Evolutionary conservation across 2,888 invertebrate genomes (phyloP).

Genomic region (Gari tellinella): DNA sequence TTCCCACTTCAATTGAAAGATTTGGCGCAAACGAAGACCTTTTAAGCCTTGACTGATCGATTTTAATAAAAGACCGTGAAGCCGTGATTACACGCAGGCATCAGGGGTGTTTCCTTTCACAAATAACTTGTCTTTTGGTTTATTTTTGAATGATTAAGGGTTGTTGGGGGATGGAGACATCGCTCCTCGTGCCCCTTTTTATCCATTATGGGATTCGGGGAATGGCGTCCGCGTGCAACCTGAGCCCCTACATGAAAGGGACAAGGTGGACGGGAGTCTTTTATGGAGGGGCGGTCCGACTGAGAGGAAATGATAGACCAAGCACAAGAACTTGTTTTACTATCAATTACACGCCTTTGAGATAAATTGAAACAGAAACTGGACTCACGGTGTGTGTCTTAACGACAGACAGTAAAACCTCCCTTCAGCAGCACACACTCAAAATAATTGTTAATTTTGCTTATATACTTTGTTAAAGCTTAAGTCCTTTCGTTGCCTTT

Average conservation of each 20-base stretch:
- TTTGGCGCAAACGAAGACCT: background rate
- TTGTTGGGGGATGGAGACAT: slow-evolving; percentile 21
- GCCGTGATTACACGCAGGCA: slow-evolving; percentile 38
- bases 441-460: too few species aligned
- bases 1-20: background rate
- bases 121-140: slow-evolving; percentile 48
- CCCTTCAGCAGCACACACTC: too few species aligned
- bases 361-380: background rate
- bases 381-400: too few species aligned
- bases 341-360: slow-evolving; percentile 6
- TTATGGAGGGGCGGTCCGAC: slow-evolving; percentile 33
- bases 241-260: slow-evolving; percentile 37
- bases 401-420: too few species aligned
- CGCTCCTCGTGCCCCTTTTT: slow-evolving; percentile 19
- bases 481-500: too few species aligned
- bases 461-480: too few species aligned
- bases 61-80: slow-evolving; percentile 55
- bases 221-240: slow-evolving; percentile 51
- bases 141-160: slow-evolving; percentile 46
- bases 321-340: slow-evolving; percentile 11
- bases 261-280: slow-evolving; percentile 40
- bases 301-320: slow-evolving; percentile 44
- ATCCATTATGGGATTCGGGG: slow-evolving; percentile 44
- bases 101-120: slow-evolving; percentile 53
- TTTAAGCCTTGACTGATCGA: slow-evolving; percentile 46